Percentiles rank a stretch among this genome's conserved stretches.
phyloP scores from a whole-genome alignment of 2,888 invertebrate species.

The Stenodema calcarata region DNA sequence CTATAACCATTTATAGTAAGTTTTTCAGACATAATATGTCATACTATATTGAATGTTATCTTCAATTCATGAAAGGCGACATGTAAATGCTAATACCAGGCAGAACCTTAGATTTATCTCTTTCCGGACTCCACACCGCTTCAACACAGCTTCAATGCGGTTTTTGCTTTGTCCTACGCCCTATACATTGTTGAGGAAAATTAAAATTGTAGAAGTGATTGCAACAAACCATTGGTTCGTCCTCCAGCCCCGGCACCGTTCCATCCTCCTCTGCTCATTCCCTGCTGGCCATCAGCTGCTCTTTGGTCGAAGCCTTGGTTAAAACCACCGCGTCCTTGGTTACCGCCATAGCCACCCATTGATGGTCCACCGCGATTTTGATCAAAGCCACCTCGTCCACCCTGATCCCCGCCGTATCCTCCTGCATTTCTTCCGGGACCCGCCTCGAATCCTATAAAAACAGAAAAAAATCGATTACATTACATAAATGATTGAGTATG shows the following conservation, averaged over 20 bases:
- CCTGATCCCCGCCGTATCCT: background rate
- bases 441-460: background rate
- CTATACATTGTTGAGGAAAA: no score
- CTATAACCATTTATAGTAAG: no score
- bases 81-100: no score
- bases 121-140: no score
- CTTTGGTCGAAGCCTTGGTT: background rate
- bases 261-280: background rate
- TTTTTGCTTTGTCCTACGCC: no score
- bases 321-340: background rate
- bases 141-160: no score
- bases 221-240: background rate
- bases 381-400: slow-evolving; percentile 34
- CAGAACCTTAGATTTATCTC: no score
- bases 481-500: background rate
- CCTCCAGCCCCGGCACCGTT: background rate
- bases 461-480: background rate
- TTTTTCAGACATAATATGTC: no score
- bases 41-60: no score
- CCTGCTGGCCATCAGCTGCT: background rate
- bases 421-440: slow-evolving; percentile 38
- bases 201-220: no score
- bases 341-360: background rate
- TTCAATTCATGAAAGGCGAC: no score
- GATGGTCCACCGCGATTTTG: slow-evolving; percentile 24